Percentiles rank a stretch among this genome's conserved stretches.
Evolutionary conservation across 2,113 vertebrate species (phyloP).

Genomic region (Climacteris rufus): DNA sequence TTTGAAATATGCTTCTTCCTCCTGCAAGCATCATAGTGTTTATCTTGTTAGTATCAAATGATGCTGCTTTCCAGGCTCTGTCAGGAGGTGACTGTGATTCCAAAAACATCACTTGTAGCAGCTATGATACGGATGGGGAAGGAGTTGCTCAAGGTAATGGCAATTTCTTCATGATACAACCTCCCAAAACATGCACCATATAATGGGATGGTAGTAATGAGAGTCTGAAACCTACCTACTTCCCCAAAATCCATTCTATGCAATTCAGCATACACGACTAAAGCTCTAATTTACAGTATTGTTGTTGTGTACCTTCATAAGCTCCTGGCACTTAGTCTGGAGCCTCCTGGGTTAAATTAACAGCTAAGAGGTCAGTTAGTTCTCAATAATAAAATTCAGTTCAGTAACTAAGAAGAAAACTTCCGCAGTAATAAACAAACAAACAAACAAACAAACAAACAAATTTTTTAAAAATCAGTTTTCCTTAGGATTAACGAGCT

Average conservation of each 20-base stretch:
- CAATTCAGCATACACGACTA: not conserved
- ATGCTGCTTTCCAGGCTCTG: not conserved
- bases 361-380: not conserved
- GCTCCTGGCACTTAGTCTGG: not conserved
- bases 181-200: not conserved
- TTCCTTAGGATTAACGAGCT: not conserved
- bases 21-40: not conserved
- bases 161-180: not conserved
- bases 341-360: not conserved
- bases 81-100: not conserved
- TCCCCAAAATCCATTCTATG: not conserved
- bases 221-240: not conserved
- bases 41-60: not conserved
- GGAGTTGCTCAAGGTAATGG: not conserved
- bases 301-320: not conserved
- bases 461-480: fast-evolving
- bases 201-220: not conserved
- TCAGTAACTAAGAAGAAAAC: not conserved
- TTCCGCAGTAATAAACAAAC: not conserved
- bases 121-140: not conserved
- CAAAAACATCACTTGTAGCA: not conserved
- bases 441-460: not conserved
- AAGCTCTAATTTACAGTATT: not conserved
- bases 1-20: not conserved
- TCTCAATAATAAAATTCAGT: not conserved